A percentile compares a stretch with the other conserved stretches of the same genome.
These are phyloP conservation scores for Halocynthia aurantium DNA, from an alignment of 23 tunicate genomes.

Conservation along the genomic window DNA sequence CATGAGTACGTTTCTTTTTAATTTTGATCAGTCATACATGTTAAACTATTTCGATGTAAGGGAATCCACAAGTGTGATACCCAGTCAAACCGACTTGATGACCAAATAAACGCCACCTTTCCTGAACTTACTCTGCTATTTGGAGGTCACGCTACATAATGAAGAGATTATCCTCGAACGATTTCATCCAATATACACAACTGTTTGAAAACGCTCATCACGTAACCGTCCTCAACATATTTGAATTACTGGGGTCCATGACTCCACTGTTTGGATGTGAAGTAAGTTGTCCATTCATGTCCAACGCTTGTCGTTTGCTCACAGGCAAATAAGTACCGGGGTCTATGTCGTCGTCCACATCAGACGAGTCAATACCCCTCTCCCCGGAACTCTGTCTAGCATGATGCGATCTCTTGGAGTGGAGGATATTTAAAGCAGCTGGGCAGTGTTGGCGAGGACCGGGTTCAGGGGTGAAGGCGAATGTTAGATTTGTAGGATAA, in stretches of 20 bases:
- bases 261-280: background rate
- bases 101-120: too few relatives aligned
- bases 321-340: conserved; percentile 9
- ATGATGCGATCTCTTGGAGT: background rate
- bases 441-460: conserved; percentile 80
- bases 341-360: background rate
- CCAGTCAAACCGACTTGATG: too few relatives aligned
- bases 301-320: conserved; percentile 7
- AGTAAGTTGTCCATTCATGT: conserved; percentile 2
- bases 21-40: too few relatives aligned
- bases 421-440: conserved; percentile 39
- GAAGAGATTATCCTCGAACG: too few relatives aligned
- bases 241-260: background rate
- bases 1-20: too few relatives aligned
- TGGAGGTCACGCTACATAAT: too few relatives aligned
- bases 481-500: conserved; percentile 72
- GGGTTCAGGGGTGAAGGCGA: conserved; percentile 84
- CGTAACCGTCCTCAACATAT: conserved; percentile 8
- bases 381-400: conserved; percentile 1
- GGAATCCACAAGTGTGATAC: too few relatives aligned
- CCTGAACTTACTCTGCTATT: too few relatives aligned
- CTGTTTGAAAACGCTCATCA: background rate
- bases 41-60: too few relatives aligned
- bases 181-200: too few relatives aligned
- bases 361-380: background rate